These are phyloP conservation scores for Drosophila kepulauana DNA, from an alignment of 1,140 invertebrate genomes.

Conservation along the genomic window DNA sequence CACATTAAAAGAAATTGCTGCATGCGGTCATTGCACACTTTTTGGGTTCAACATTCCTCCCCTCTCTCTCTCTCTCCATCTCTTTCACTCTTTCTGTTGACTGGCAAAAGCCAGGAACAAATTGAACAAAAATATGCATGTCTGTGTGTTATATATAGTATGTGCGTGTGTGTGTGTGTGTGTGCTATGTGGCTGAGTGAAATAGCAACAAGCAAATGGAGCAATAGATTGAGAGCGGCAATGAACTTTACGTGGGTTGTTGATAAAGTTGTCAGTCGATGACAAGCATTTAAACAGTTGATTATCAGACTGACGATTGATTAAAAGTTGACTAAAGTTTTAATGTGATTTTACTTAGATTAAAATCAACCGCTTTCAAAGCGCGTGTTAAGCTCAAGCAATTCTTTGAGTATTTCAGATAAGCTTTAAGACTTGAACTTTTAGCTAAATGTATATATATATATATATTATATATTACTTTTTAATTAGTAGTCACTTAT, in stretches of 20 bases:
- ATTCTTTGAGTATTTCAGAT: no score
- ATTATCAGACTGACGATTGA: background rate
- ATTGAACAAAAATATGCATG: constrained; percentile 64
- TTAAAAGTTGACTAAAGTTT: no score
- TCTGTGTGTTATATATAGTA: constrained; percentile 17
- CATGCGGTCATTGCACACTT: constrained; percentile 52
- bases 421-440: no score
- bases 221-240: constrained; percentile 2
- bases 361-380: no score
- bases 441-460: no score
- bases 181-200: background rate
- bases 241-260: constrained; percentile 10
- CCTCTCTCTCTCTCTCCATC: background rate
- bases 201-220: constrained; percentile 16
- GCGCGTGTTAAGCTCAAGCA: no score
- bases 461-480: no score
- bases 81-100: constrained; percentile 7
- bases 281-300: background rate
- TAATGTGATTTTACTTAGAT: no score
- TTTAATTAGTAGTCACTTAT: no score
- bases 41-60: constrained; percentile 13
- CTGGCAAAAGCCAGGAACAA: constrained; percentile 41
- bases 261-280: constrained; percentile 11
- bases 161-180: constrained; percentile 8
- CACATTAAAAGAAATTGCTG: constrained; percentile 77